phyloP scores from a whole-genome alignment of 2,113 vertebrate genomes.

The Macquaria ambigua region DNA sequence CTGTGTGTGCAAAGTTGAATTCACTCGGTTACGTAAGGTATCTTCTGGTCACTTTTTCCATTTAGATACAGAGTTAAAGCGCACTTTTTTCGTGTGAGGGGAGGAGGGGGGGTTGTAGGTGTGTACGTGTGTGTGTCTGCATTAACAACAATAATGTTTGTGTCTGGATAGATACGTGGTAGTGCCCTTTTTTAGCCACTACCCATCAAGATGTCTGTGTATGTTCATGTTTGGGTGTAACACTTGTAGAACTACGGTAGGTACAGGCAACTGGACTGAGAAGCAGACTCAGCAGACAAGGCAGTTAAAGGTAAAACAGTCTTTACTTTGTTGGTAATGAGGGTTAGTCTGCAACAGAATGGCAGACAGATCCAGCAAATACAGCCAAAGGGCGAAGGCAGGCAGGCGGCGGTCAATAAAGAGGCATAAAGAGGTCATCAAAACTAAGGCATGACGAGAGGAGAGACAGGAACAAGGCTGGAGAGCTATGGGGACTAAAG shows the following conservation, averaged over 20 bases:
- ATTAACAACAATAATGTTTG: background rate
- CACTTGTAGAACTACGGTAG: too few species aligned
- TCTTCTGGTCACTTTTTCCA: background rate
- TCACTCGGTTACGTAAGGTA: background rate
- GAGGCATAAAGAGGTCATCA: conserved; percentile 6
- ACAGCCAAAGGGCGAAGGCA: conserved; percentile 10
- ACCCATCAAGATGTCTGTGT: background rate
- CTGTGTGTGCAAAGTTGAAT: background rate
- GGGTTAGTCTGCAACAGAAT: background rate
- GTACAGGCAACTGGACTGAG: background rate
- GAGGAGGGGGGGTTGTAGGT: background rate
- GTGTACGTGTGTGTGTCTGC: too few species aligned
- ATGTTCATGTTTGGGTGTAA: too few species aligned
- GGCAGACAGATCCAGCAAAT: background rate
- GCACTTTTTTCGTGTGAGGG: background rate
- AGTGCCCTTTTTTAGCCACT: background rate
- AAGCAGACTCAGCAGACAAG: conserved; percentile 3
- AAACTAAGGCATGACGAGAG: background rate
- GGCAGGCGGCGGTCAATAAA: background rate
- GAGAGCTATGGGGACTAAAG: background rate
- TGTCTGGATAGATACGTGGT: background rate
- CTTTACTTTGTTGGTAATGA: background rate
- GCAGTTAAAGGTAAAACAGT: conserved; percentile 1
- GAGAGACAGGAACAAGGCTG: background rate
- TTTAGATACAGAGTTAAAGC: background rate